Conservation (phyloP, 2,797 vertebrate genomes). For the Falco cherrug region DNA sequence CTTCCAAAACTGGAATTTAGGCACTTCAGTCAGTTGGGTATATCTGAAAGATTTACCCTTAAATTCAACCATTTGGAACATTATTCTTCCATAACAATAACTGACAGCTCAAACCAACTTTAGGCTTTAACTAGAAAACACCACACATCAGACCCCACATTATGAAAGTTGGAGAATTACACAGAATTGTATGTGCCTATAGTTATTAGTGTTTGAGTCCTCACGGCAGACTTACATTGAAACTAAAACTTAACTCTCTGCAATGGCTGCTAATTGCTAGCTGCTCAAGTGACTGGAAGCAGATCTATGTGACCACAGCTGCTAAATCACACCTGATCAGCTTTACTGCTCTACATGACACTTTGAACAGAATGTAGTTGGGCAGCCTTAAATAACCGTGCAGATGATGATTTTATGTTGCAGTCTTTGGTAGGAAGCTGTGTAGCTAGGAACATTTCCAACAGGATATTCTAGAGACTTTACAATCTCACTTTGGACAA, state of each 20-base stretch:
- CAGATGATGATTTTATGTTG: background rate
- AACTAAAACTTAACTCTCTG: background rate
- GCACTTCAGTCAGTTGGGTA: background rate
- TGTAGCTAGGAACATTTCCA: background rate
- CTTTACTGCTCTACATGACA: background rate
- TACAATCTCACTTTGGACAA: background rate
- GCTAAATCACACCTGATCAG: background rate
- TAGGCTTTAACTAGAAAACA: background rate
- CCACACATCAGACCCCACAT: background rate
- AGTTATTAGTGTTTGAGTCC: background rate
- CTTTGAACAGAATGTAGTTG: background rate
- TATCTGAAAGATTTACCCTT: background rate
- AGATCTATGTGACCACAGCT: background rate
- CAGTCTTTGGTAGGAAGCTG: background rate
- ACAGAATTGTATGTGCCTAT: background rate
- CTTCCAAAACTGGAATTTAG: background rate
- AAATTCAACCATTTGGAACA: background rate
- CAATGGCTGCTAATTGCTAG: background rate
- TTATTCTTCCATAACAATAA: background rate
- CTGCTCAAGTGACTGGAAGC: background rate
- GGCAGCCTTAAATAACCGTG: background rate
- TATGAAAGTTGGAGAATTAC: background rate
- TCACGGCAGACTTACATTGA: background rate
- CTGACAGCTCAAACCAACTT: background rate
- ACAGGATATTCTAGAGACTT: background rate